Evolutionary conservation across 2,113 vertebrate species (phyloP).

Genomic region (Donacobius atricapilla): DNA sequence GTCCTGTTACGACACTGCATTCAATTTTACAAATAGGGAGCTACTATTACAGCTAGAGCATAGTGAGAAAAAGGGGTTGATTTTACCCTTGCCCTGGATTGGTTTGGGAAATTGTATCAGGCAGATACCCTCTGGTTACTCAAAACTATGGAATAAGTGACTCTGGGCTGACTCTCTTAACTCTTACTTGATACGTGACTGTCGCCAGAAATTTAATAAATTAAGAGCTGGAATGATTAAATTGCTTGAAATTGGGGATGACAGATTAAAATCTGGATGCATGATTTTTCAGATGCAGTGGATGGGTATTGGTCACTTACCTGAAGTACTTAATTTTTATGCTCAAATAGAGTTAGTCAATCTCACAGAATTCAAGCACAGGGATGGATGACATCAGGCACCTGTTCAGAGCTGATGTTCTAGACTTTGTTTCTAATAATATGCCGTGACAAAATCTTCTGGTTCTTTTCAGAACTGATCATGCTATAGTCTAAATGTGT

Average conservation of each 20-base stretch:
- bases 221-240: not conserved
- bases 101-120: not conserved
- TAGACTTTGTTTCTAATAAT: not conserved
- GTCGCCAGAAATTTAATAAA: not conserved
- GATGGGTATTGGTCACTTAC: not conserved
- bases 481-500: not conserved
- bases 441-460: not conserved
- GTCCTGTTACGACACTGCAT: not conserved
- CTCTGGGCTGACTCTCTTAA: not conserved
- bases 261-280: not conserved
- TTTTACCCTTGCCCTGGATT: not conserved
- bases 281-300: not conserved
- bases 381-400: not conserved
- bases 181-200: not conserved
- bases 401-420: not conserved
- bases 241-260: not conserved
- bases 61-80: not conserved
- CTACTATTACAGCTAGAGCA: not conserved
- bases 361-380: not conserved
- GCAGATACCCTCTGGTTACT: not conserved
- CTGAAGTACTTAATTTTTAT: not conserved
- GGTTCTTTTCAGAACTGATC: not conserved
- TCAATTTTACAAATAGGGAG: not conserved
- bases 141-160: not conserved
- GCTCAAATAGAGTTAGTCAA: not conserved